These are phyloP conservation scores for Clitarchus hookeri DNA, from an alignment of 2,888 invertebrate genomes.

Conservation along the genomic window DNA sequence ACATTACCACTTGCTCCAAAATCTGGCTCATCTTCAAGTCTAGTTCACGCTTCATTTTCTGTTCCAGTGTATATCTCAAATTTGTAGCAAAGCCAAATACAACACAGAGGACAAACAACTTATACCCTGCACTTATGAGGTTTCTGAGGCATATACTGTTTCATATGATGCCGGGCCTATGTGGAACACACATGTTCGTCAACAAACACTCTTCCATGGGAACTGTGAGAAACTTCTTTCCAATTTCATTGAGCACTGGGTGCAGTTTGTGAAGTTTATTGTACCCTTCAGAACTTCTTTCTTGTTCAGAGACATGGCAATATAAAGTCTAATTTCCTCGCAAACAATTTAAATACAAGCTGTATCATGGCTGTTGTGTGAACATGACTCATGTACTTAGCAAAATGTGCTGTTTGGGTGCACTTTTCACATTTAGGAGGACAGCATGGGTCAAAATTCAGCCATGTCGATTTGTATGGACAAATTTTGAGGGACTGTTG, in stretches of 20 bases:
- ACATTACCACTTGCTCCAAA: conserved; percentile 44
- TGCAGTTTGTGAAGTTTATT: background rate
- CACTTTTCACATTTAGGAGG: no score
- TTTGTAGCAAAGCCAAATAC: conserved; percentile 44
- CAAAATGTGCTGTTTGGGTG: no score
- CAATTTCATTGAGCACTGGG: background rate
- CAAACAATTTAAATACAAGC: no score
- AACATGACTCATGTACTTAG: no score
- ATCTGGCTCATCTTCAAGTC: conserved; percentile 36
- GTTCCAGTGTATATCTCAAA: conserved; percentile 42
- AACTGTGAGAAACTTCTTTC: background rate
- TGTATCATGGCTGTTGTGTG: no score
- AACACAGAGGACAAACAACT: conserved; percentile 42
- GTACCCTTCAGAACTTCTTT: background rate
- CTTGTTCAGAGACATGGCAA: no score
- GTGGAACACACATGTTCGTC: conserved; percentile 49
- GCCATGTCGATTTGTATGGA: no score
- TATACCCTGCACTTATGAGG: conserved; percentile 45
- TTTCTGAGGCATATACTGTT: conserved; percentile 48
- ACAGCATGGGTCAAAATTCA: no score
- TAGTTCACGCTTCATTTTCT: conserved; percentile 34
- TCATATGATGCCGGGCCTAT: conserved; percentile 48
- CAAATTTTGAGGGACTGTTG: no score
- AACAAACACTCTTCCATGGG: conserved; percentile 34
- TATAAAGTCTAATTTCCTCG: no score